Evolutionary conservation across 2,113 vertebrate genomes (phyloP).

Genomic region (Rhodinocichla rosea): DNA sequence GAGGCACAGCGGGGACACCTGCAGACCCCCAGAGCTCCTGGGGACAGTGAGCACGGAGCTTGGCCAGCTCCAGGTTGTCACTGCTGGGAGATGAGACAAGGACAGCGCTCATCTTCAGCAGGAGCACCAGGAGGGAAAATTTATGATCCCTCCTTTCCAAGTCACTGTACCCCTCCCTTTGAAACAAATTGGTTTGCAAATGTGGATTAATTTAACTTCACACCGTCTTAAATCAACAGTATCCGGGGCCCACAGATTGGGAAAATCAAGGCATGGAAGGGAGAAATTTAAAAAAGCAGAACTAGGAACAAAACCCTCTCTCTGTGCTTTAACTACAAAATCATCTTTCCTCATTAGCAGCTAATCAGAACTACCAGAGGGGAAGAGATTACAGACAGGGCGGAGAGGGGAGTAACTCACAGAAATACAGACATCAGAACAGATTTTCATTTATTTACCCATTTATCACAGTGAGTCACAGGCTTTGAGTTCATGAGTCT

Average conservation of each 20-base stretch:
- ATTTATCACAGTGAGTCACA: neutral
- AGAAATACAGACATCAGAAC: constrained; percentile 42
- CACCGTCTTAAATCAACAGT: neutral
- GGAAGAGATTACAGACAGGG: constrained; percentile 39
- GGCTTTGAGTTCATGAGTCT: neutral
- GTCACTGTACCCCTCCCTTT: neutral
- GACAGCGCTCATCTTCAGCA: accelerated
- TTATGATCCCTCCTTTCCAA: neutral
- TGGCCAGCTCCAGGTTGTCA: accelerated
- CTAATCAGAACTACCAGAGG: constrained; percentile 46
- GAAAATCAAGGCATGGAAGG: neutral
- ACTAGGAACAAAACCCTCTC: neutral
- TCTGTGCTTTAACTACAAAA: constrained; percentile 29
- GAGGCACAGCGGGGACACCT: neutral
- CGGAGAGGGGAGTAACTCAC: constrained; percentile 1
- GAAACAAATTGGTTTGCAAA: neutral
- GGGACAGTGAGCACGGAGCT: neutral
- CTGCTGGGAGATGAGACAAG: neutral
- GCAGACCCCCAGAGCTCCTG: neutral
- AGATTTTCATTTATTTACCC: neutral
- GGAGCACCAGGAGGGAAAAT: neutral
- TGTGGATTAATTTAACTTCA: neutral
- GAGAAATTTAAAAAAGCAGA: neutral
- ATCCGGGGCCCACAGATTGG: neutral
- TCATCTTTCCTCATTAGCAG: constrained; percentile 46